phyloP scores from a whole-genome alignment of 2,888 invertebrate species.

The Odontocolon sp. region DNA sequence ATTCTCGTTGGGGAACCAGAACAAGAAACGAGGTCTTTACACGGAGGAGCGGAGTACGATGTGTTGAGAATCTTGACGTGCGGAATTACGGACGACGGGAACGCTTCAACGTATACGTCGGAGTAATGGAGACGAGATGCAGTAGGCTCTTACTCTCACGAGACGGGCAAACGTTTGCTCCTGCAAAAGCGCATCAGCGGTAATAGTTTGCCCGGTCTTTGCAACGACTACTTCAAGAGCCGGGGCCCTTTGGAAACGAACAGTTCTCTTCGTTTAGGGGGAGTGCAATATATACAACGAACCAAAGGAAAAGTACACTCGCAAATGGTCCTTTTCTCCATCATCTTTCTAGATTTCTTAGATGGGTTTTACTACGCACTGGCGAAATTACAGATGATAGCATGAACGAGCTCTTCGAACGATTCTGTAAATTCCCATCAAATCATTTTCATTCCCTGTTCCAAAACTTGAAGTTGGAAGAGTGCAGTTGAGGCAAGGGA shows the following conservation, averaged over 20 bases:
- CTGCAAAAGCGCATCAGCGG: background rate
- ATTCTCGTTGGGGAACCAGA: background rate
- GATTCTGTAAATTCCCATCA: slow-evolving; percentile 35
- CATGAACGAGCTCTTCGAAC: slow-evolving; percentile 26
- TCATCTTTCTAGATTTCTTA: slow-evolving; percentile 44
- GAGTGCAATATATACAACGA: background rate
- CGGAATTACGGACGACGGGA: slow-evolving; percentile 28
- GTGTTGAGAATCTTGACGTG: slow-evolving; percentile 28
- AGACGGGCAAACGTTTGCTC: background rate
- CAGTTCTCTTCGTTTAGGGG: slow-evolving; percentile 28
- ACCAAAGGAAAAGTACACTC: background rate
- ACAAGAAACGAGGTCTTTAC: slow-evolving; percentile 18
- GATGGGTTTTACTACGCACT: slow-evolving; percentile 29
- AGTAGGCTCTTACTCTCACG: slow-evolving; percentile 26
- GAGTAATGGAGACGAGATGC: slow-evolving; percentile 51
- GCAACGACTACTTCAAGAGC: background rate
- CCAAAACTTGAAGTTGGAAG: too few species aligned
- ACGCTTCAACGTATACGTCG: slow-evolving; percentile 43
- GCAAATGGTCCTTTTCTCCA: slow-evolving; percentile 1
- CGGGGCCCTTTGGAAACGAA: slow-evolving; percentile 49
- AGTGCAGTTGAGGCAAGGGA: too few species aligned
- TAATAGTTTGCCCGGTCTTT: slow-evolving; percentile 44
- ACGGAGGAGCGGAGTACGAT: background rate
- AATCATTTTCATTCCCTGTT: too few species aligned
- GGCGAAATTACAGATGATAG: slow-evolving; percentile 52